Percentiles rank a stretch among this genome's conserved stretches.
Conservation (phyloP, 1,140 invertebrate genomes). For the Platorchestia sp. region DNA sequence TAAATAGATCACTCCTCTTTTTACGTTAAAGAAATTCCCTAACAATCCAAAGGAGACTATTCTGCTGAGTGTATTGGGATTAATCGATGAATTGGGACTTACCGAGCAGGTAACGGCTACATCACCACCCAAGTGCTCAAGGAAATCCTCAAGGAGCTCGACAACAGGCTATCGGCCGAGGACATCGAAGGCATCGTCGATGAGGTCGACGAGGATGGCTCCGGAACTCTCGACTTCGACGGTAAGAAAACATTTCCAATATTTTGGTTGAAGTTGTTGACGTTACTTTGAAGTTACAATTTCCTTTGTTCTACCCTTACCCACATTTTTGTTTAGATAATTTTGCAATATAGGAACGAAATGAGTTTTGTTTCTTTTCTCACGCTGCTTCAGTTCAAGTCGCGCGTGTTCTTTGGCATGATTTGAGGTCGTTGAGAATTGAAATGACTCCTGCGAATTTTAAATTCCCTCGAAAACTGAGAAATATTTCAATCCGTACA, state of each 20-base stretch:
- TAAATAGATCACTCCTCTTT: background rate
- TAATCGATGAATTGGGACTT: background rate
- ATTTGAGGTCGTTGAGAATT: background rate
- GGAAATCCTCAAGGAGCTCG: slow-evolving; percentile 91
- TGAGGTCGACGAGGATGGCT: slow-evolving; percentile 73
- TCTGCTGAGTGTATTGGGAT: background rate
- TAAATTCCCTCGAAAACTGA: background rate
- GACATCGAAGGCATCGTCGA: slow-evolving; percentile 96
- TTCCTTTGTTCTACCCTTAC: background rate
- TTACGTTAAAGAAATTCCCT: background rate
- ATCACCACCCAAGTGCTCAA: slow-evolving; percentile 92
- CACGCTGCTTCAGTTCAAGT: background rate
- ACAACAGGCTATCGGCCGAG: slow-evolving; percentile 91
- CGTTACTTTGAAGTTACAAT: background rate
- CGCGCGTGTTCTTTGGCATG: background rate
- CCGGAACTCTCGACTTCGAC: slow-evolving; percentile 57
- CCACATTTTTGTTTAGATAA: background rate
- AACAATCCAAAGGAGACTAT: background rate
- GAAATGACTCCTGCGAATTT: background rate
- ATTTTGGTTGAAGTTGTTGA: background rate
- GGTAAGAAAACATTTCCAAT: background rate
- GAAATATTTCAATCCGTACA: background rate
- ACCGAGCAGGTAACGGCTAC: slow-evolving; percentile 86
- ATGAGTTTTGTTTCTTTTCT: background rate
- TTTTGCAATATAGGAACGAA: background rate